phyloP scores from a whole-genome alignment of 2,113 vertebrate species.

The Dolichotis patagonum region DNA sequence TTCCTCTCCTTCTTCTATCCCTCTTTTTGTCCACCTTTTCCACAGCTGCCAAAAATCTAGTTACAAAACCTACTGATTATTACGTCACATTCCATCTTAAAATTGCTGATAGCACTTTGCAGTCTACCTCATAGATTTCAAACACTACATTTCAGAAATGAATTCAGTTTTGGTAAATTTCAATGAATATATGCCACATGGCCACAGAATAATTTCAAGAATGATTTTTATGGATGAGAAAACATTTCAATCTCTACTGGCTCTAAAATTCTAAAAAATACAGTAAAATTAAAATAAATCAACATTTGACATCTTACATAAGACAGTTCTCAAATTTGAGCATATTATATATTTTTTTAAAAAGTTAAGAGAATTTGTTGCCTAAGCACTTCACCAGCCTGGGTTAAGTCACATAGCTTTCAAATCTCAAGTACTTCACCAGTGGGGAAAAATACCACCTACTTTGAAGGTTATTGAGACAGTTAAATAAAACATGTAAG shows the following conservation, averaged over 20 bases:
- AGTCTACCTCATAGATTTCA: neutral
- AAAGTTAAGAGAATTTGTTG: neutral
- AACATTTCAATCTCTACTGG: neutral
- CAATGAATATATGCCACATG: neutral
- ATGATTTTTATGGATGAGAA: neutral
- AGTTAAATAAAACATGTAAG: constrained; percentile 58
- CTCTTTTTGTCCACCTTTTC: neutral
- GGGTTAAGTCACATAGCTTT: neutral
- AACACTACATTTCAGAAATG: constrained; percentile 39
- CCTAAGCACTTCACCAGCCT: constrained; percentile 15
- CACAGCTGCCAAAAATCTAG: neutral
- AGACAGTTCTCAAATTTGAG: neutral
- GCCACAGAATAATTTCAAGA: constrained; percentile 17
- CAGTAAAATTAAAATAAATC: constrained; percentile 3
- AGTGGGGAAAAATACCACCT: neutral
- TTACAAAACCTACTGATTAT: neutral
- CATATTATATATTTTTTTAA: neutral
- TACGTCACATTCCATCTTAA: neutral
- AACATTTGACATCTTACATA: neutral
- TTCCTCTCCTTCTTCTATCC: neutral
- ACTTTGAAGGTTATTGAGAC: constrained; percentile 25
- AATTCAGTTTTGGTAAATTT: neutral
- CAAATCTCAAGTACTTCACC: constrained; percentile 28
- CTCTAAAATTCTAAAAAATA: constrained; percentile 44
- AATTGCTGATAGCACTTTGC: neutral